Evolutionary conservation across 1,140 invertebrate genomes (phyloP).

Genomic region (Pseudomyrmex flavicornis): DNA sequence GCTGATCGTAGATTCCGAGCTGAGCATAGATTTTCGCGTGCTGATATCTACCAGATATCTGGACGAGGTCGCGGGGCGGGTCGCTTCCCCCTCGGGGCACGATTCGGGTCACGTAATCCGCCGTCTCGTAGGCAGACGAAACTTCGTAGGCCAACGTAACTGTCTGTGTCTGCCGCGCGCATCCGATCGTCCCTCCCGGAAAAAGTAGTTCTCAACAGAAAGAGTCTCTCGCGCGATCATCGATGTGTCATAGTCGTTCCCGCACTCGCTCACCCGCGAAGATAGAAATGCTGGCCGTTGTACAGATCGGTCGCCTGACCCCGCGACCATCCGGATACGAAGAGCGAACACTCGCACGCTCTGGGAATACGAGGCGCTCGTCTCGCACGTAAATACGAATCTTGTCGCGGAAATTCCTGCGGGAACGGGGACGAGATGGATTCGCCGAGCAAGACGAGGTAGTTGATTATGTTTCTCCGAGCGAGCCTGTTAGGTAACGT

Average conservation of each 20-base stretch:
- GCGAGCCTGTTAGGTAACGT: constrained; percentile 2
- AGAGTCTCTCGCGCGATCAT: background rate
- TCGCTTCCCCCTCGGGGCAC: background rate
- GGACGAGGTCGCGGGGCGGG: constrained; percentile 23
- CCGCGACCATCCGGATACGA: background rate
- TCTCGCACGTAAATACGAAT: background rate
- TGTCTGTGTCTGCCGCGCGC: constrained; percentile 64
- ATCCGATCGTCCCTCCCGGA: constrained; percentile 61
- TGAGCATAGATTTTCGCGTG: constrained; percentile 44
- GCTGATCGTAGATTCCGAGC: background rate
- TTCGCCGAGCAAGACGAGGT: constrained; percentile 31
- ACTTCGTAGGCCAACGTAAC: constrained; percentile 38
- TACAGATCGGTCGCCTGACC: background rate
- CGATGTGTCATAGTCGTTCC: constrained; percentile 20
- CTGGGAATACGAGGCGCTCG: constrained; percentile 22
- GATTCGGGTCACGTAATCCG: constrained; percentile 69
- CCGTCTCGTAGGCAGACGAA: constrained; percentile 58
- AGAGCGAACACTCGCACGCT: constrained; percentile 3
- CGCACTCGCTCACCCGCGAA: background rate
- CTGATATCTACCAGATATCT: constrained; percentile 15
- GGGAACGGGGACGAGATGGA: constrained; percentile 13
- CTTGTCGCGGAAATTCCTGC: constrained; percentile 34
- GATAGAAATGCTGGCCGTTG: background rate
- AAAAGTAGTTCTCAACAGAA: constrained; percentile 66
- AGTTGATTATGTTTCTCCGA: constrained; percentile 38